Evolutionary conservation across 2,888 invertebrate genomes (phyloP).

Genomic region (Macaria liturata): DNA sequence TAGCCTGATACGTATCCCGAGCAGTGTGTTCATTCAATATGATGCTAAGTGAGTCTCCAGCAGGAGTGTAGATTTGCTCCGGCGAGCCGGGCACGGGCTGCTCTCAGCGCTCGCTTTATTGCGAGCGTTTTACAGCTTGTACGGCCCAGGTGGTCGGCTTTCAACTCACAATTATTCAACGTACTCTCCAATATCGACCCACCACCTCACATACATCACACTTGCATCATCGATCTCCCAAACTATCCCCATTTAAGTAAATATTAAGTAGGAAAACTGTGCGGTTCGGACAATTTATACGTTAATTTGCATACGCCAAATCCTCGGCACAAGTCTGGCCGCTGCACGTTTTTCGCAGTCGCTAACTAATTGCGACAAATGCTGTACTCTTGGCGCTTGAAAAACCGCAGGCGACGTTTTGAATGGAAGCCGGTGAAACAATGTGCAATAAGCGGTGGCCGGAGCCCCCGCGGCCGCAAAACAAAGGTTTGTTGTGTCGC

Average conservation of each 20-base stretch:
- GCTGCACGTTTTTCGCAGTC: slow-evolving; percentile 29
- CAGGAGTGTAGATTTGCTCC: slow-evolving; percentile 31
- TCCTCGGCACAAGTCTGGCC: slow-evolving; percentile 10
- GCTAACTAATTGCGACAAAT: slow-evolving; percentile 38
- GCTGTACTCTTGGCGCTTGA: slow-evolving; percentile 33
- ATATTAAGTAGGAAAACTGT: slow-evolving; percentile 16
- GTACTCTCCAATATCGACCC: slow-evolving; percentile 15
- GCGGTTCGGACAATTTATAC: slow-evolving; percentile 16
- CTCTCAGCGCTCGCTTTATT: slow-evolving; percentile 52
- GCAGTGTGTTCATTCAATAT: slow-evolving; percentile 37
- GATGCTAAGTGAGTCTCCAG: slow-evolving; percentile 30
- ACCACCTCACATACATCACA: slow-evolving; percentile 10
- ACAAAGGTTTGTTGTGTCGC: slow-evolving; percentile 43
- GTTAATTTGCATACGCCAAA: slow-evolving; percentile 17
- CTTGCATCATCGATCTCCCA: slow-evolving; percentile 14
- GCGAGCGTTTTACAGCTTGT: slow-evolving; percentile 59
- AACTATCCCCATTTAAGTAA: slow-evolving; percentile 18
- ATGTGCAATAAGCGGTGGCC: slow-evolving; percentile 47
- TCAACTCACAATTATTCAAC: slow-evolving; percentile 44
- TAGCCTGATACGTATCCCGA: slow-evolving; percentile 2
- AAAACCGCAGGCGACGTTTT: slow-evolving; percentile 47
- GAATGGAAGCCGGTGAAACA: slow-evolving; percentile 48
- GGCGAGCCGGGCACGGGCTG: slow-evolving; percentile 42
- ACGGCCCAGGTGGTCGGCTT: slow-evolving; percentile 45
- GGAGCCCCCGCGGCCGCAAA: slow-evolving; percentile 38